Base-by-base conservation (phyloP, 2,113 vertebrate genomes). In the Myocastor coypus region DNA sequence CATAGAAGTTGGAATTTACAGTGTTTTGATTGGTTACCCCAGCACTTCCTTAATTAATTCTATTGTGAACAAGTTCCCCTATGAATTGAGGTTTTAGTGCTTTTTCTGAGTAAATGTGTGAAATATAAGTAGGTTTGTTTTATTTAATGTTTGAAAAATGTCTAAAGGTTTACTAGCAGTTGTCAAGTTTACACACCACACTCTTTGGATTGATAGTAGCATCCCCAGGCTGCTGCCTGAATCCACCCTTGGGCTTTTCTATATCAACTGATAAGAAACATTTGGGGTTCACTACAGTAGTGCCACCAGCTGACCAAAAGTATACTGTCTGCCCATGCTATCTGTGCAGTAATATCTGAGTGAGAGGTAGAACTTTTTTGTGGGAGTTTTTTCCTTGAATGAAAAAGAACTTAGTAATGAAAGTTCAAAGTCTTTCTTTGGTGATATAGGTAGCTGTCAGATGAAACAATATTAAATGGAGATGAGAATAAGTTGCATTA, bases 11-110 rank as follows among this genome's bases (percentile, higher is more conserved):
- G 94, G 55, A 98, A 92, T 97, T 96, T 97, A 55, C 97, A 97
- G 94, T 93, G 68, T 86, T 96, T 97, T 96, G 96, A 98, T 98
- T 98, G 98, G 95, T 98, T 97, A 97, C 61, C 50, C 93, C 50
- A 86, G 16, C 34, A 52, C 92, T 96, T 95, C 24, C 83, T 59
- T 92, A 94, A 94, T 96, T 98, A 95, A 88, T 96, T 83, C 88
- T 97, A 13, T 90, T 89, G n/a, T 80, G 4, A n/a, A 5, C 94
- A 96, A 40, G 28, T 88, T 73, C 50, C 83, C 46, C 50, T 96
- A 14, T 91, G 92, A 59, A 95, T 97, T 97, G 80, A 13, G 32
- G 24, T 78, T 89, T 87, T 7, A 94, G 34, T 69, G 91, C 13
- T 64, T 97, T 90, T 96, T 59, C 42, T 46, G 81, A 90, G 87